phyloP scores from a whole-genome alignment of 1,140 invertebrate species.

The Drosophila erecta region DNA sequence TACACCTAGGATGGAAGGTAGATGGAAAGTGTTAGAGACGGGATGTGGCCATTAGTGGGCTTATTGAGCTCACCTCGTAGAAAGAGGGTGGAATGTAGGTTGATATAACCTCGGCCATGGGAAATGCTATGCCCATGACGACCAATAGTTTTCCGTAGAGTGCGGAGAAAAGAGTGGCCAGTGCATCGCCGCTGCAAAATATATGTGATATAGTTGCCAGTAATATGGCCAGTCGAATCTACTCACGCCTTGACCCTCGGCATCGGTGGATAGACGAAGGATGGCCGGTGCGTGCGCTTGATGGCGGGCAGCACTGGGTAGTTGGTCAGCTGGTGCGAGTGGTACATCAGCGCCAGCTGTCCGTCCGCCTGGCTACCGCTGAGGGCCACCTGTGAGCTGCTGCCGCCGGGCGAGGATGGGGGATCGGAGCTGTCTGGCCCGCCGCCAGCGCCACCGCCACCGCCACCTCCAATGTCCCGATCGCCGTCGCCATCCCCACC shows the following conservation, averaged over 20 bases:
- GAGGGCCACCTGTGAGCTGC: constrained; percentile 52
- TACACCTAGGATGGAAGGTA: constrained; percentile 87
- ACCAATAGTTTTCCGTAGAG: constrained; percentile 97
- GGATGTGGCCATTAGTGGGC: no score
- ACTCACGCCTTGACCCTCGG: constrained; percentile 82
- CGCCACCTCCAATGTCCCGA: constrained; percentile 33
- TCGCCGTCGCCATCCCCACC: constrained; percentile 54
- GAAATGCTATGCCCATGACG: constrained; percentile 96
- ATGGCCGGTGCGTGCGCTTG: constrained; percentile 83
- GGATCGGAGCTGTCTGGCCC: constrained; percentile 76
- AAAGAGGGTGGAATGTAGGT: constrained; percentile 96
- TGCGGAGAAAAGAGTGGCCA: constrained; percentile 93
- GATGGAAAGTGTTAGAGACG: not conserved
- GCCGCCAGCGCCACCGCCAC: constrained; percentile 36
- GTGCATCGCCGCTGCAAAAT: constrained; percentile 68
- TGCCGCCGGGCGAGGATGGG: constrained; percentile 69
- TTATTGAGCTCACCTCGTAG: constrained; percentile 89
- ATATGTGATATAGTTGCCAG: not conserved
- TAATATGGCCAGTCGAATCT: not conserved
- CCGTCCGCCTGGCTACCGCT: constrained; percentile 58
- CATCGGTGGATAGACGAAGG: constrained; percentile 81
- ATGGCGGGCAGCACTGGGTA: constrained; percentile 83
- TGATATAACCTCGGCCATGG: constrained; percentile 95
- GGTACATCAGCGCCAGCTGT: constrained; percentile 81
- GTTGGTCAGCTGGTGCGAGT: constrained; percentile 79